Evolutionary conservation across 2,888 invertebrate genomes (phyloP).

Genomic region (Leptopilina myrica): DNA sequence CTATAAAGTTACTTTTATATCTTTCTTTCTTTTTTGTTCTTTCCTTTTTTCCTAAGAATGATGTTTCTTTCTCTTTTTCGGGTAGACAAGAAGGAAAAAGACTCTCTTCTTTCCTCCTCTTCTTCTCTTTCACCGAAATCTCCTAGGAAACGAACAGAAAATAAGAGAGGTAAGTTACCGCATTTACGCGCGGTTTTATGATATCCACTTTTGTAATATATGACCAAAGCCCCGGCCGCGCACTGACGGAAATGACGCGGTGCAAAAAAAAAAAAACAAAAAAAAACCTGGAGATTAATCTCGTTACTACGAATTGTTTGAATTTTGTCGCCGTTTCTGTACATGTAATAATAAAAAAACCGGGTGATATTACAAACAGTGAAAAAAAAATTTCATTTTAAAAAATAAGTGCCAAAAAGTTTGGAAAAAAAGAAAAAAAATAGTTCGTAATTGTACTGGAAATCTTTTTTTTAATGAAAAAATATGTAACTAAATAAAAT

Average conservation of each 20-base stretch:
- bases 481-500: no score
- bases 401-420: no score
- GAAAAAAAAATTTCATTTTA: no score
- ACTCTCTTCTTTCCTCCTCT: neutral
- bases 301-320: constrained; percentile 34
- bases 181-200: constrained; percentile 40
- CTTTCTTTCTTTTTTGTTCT: neutral
- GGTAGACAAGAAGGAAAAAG: constrained; percentile 24
- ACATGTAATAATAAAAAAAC: neutral
- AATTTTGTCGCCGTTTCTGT: neutral
- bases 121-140: constrained; percentile 9
- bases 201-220: constrained; percentile 38
- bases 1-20: constrained; percentile 38
- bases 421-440: no score
- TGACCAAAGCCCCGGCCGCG: neutral
- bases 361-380: no score
- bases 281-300: constrained; percentile 43
- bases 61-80: constrained; percentile 27
- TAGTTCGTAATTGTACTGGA: no score
- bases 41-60: constrained; percentile 23
- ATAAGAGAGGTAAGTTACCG: constrained; percentile 32
- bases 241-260: constrained; percentile 23
- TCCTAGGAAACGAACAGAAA: constrained; percentile 39
- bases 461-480: no score
- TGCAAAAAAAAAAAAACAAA: no score